phyloP scores from a whole-genome alignment of 2,888 invertebrate genomes.

The Drosophila melanosoma region DNA sequence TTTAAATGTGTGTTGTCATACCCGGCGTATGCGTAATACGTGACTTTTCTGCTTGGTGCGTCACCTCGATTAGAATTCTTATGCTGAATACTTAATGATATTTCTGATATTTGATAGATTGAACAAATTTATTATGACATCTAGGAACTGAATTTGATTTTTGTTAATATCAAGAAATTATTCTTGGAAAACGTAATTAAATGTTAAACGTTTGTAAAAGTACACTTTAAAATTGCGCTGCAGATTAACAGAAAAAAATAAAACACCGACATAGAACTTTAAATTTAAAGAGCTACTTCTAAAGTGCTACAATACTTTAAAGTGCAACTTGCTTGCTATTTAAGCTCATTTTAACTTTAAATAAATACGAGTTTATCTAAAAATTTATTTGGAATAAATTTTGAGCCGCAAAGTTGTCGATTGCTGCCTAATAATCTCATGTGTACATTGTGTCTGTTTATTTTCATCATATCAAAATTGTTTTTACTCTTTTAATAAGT shows the following conservation, averaged over 20 bases:
- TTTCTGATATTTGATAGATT: conserved; percentile 10
- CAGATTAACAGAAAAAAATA: not conserved
- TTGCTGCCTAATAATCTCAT: not conserved
- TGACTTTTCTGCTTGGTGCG: conserved; percentile 48
- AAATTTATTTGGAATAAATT: not conserved
- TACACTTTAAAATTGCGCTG: not conserved
- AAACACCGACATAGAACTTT: too few relatives aligned
- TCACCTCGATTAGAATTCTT: conserved; percentile 36
- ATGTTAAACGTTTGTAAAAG: not conserved
- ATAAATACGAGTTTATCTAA: not conserved
- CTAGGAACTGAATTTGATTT: conserved; percentile 3
- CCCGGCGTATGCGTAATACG: conserved; percentile 70
- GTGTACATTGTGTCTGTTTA: not conserved
- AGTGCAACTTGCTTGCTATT: not conserved
- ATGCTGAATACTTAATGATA: conserved; percentile 10
- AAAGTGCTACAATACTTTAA: not conserved
- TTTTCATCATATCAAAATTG: not conserved
- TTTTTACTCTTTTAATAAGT: not conserved
- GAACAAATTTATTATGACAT: not conserved
- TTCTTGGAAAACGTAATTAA: conserved; percentile 12
- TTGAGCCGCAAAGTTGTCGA: not conserved
- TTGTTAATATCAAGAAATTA: conserved; percentile 57
- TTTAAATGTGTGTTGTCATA: conserved; percentile 51
- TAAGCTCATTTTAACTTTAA: not conserved
- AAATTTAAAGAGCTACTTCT: not conserved